Percentiles rank a stretch among this genome's conserved stretches.
These are phyloP conservation scores for Heliconius hermathena DNA, from an alignment of 1,140 invertebrate species.

Conservation along the genomic window DNA sequence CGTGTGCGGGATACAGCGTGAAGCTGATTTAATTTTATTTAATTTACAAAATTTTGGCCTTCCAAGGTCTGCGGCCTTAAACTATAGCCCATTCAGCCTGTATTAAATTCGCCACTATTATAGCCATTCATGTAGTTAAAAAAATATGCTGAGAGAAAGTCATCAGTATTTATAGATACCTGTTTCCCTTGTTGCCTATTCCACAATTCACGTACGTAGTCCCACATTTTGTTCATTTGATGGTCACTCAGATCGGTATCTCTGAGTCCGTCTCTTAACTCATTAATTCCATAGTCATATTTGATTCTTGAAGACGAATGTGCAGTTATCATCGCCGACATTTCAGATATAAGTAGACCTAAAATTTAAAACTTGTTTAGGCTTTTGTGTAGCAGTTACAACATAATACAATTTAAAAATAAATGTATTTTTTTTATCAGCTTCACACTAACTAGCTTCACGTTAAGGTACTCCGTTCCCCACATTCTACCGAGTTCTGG, in stretches of 20 bases:
- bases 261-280: slow-evolving; percentile 69
- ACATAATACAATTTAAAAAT: too few relatives aligned
- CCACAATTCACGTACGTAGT: slow-evolving; percentile 77
- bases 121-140: too few relatives aligned
- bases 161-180: slow-evolving; percentile 41
- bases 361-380: slow-evolving; percentile 1
- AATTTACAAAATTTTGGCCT: too few relatives aligned
- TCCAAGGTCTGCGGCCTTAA: too few relatives aligned
- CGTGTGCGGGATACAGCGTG: too few relatives aligned
- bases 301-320: slow-evolving; percentile 72
- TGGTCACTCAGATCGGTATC: slow-evolving; percentile 74
- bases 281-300: slow-evolving; percentile 76
- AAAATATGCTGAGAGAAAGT: not conserved
- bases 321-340: slow-evolving; percentile 77
- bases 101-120: too few relatives aligned
- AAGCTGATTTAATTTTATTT: too few relatives aligned
- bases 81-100: too few relatives aligned
- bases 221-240: slow-evolving; percentile 81
- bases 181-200: slow-evolving; percentile 73
- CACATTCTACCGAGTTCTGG: too few relatives aligned
- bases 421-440: too few relatives aligned
- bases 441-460: too few relatives aligned
- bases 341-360: slow-evolving; percentile 79
- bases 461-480: too few relatives aligned
- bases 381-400: not conserved